Evolutionary conservation across 2,113 vertebrate species (phyloP), one percentile per base, ranked within the genome.

Genomic region (Lamprotornis superbus): DNA sequence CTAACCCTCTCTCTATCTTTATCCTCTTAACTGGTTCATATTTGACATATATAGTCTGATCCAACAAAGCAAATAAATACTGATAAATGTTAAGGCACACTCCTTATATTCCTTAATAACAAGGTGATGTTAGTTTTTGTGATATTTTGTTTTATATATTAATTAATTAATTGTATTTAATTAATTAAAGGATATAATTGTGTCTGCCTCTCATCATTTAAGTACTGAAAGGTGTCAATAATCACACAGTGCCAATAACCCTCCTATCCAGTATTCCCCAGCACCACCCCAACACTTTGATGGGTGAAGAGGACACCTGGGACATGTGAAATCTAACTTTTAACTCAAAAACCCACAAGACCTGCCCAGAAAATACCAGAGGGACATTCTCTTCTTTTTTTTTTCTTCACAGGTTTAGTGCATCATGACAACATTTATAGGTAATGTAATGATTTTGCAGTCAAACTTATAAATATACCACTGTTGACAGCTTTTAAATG

Each of bases 401-500:
- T 31, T 31, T 28, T 6, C 35, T 57, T 18, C 19, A n/a, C 31
- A 59, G 5, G 7, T 61, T 70, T 83, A 71, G 35, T 49, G 39
- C 13, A 46, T 1, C 3, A 28, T 33, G 56, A 21, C 2, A 7
- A 57, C 22, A 16, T 91, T 90, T 88, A 64, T 40, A 74, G 61
- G 18, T 31, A 50, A 37, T 16, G 16, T 39, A 63, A 87, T 74
- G 70, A 85, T 84, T 95, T 92, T 88, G 35, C 64, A 85, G 81
- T 82, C 40, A 70, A 83, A 83, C 57, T 84, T 92, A 88, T 76
- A 87, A 88, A 95, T 93, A 91, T 46, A 46, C 31, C 40, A 24
- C 19, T 63, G 56, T 57, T 92, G 87, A 79, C 76, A 89, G 74
- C 31, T 86, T 83, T 88, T 93, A 75, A 96, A 91, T 71, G 31